These are phyloP conservation scores for Myrmecophaga tridactyla DNA, from an alignment of 2,113 vertebrate species.

Conservation along the genomic window DNA sequence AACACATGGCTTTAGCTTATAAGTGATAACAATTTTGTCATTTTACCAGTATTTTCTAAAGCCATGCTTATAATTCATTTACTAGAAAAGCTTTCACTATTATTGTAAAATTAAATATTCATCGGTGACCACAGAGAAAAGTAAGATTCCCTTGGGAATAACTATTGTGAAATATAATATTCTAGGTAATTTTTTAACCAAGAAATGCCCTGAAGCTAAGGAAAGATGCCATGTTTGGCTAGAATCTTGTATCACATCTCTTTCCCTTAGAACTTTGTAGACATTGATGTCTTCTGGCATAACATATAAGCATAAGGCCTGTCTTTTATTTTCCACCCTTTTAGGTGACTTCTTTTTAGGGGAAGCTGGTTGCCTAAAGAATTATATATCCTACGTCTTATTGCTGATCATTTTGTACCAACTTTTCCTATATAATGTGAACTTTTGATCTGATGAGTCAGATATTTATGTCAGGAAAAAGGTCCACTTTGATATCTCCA, in stretches of 20 bases:
- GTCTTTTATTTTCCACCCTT: neutral
- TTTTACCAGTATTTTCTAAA: conserved; percentile 2
- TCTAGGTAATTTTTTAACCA: neutral
- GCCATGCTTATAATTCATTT: neutral
- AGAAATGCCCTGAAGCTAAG: neutral
- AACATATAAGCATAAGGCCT: neutral
- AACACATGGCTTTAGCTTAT: neutral
- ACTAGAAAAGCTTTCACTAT: neutral
- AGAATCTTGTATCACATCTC: neutral
- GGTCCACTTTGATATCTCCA: neutral
- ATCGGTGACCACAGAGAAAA: neutral
- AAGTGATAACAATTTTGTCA: neutral
- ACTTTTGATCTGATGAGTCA: neutral
- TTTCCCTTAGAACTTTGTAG: neutral
- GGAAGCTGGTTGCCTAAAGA: neutral
- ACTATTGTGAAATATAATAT: neutral
- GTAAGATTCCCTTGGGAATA: neutral
- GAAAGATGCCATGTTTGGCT: neutral
- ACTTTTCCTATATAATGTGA: neutral
- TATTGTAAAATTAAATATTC: neutral
- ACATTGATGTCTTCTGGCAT: neutral
- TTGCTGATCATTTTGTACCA: neutral
- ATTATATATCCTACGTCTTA: neutral
- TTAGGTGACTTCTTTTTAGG: neutral
- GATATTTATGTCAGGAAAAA: neutral